Evolutionary conservation across 2,113 vertebrate species (phyloP).

Genomic region (Peromyscus polionotus): DNA sequence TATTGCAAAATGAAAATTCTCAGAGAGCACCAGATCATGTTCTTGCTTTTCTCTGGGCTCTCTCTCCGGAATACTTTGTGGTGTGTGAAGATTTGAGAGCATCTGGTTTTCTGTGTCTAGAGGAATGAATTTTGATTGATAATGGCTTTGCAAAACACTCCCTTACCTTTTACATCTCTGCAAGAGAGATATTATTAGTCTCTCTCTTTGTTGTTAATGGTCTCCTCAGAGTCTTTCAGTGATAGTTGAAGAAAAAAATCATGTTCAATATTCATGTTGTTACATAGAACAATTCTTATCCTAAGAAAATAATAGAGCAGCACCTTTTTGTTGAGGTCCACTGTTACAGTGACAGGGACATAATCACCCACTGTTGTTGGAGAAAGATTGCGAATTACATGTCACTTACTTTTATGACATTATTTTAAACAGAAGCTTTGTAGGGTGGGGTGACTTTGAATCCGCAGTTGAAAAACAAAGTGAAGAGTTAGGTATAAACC

Average conservation of each 20-base stretch:
- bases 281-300: conserved; percentile 12
- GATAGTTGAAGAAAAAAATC: conserved; percentile 1
- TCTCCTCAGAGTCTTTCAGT: neutral
- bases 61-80: conserved; percentile 11
- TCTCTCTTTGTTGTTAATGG: neutral
- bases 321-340: neutral
- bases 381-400: conserved; percentile 35
- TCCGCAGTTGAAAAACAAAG: neutral
- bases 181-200: neutral
- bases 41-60: neutral
- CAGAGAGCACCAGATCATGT: neutral
- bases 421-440: conserved; percentile 48
- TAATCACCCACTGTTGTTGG: conserved; percentile 1
- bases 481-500: conserved; percentile 22
- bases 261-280: neutral
- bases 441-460: conserved; percentile 7
- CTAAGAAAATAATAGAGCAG: neutral
- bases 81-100: neutral
- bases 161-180: neutral
- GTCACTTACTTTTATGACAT: conserved; percentile 42
- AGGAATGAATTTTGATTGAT: neutral
- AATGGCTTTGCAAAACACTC: neutral
- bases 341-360: neutral
- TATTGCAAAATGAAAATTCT: neutral
- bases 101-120: neutral